Conservation (phyloP, 2,888 invertebrate species). For the Synanthedon andrenaeformis region DNA sequence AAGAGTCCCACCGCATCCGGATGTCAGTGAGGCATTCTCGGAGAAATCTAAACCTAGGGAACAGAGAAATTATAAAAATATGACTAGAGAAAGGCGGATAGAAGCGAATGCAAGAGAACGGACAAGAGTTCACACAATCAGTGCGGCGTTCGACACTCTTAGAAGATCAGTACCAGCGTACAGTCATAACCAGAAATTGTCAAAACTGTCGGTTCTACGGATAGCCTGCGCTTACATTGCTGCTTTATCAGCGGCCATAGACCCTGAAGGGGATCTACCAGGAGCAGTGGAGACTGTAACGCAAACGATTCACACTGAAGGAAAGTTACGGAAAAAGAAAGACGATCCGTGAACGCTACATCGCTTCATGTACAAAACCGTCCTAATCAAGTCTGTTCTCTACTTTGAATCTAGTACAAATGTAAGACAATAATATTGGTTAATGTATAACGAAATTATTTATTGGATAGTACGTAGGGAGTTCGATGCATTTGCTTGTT, state of each 20-base stretch:
- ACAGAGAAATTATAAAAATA: constrained; percentile 93
- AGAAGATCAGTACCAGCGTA: constrained; percentile 88
- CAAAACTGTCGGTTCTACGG: constrained; percentile 90
- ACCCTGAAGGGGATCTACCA: constrained; percentile 76
- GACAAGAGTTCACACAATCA: constrained; percentile 94
- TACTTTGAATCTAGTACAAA: constrained; percentile 42
- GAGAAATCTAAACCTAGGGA: constrained; percentile 62
- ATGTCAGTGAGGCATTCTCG: constrained; percentile 37
- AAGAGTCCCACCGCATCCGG: constrained; percentile 68
- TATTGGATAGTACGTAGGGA: constrained; percentile 4
- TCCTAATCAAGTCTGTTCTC: constrained; percentile 22
- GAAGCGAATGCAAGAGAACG: constrained; percentile 95
- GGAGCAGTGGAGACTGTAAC: constrained; percentile 89
- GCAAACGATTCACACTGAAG: constrained; percentile 92
- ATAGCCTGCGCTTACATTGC: constrained; percentile 95
- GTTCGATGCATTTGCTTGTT: constrained; percentile 1
- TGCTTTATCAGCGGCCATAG: constrained; percentile 82
- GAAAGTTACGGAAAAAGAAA: constrained; percentile 87
- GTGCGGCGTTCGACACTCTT: constrained; percentile 93
- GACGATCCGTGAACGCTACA: constrained; percentile 71
- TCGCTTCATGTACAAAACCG: constrained; percentile 8
- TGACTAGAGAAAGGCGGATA: constrained; percentile 92
- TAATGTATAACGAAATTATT: constrained; percentile 10
- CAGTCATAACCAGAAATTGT: constrained; percentile 92
- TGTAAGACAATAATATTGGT: constrained; percentile 27